phyloP scores from a whole-genome alignment of 2,113 vertebrate species.

The Heterochromis multidens region DNA sequence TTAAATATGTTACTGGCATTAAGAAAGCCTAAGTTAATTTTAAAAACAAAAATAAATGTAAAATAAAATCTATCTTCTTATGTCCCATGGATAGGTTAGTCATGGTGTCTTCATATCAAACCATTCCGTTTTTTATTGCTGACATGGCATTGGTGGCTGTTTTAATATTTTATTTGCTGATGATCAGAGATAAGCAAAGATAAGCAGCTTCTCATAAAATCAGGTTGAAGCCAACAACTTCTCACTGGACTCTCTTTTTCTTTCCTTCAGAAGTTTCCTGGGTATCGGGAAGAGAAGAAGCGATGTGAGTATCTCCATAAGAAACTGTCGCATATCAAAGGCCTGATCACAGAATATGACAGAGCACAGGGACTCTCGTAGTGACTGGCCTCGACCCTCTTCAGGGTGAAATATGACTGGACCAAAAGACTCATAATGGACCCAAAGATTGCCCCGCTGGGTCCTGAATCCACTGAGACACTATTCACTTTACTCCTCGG shows the following conservation, averaged over 20 bases:
- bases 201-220: neutral
- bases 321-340: conserved; percentile 88
- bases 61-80: no score
- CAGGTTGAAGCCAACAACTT: neutral
- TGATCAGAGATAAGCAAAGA: neutral
- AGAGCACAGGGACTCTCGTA: conserved; percentile 69
- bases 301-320: conserved; percentile 83
- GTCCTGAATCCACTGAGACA: conserved; percentile 42
- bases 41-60: no score
- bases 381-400: conserved; percentile 16
- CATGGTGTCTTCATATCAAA: neutral
- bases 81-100: neutral
- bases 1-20: no score
- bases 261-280: conserved; percentile 76
- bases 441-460: conserved; percentile 43
- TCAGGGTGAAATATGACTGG: conserved; percentile 35
- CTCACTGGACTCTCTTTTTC: neutral
- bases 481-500: conserved; percentile 66
- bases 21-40: no score
- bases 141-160: neutral
- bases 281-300: conserved; percentile 83
- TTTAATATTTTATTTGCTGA: neutral
- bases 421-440: conserved; percentile 64
- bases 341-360: conserved; percentile 82
- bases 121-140: neutral